Evolutionary conservation across 64 coral and sea anemone genomes (phyloP), one percentile per base, ranked within the genome.

Genomic region (Dendronephthya gigantea): DNA sequence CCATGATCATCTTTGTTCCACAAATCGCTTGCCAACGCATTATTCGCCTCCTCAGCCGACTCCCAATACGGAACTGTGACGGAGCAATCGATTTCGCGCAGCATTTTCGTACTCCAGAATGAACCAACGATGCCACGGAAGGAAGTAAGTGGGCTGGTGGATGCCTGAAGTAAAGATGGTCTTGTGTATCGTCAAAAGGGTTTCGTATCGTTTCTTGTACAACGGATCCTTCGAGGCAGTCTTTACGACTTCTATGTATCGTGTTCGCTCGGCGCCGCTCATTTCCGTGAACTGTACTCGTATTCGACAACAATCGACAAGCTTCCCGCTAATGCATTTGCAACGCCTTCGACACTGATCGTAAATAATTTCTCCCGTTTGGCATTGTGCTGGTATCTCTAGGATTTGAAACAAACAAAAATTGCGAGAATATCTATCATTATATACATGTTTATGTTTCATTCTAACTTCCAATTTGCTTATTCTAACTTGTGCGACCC

Each of bases 1-100:
- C 84, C 75, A 33, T 50, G 70, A 40, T 35, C 41, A 0, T 36
- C 83, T 6, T 23, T 39, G 17, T 83, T 79, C 84, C 89, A 90
- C 27, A 90, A 23, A 81, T 62, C 50, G 48, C 31, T 32, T 19
- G 84, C 41, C 41, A 45, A 45, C 41, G 11, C 19, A 32, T 22
- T 85, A 17, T 2, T 23, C 15, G 23, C 50, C 38, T 38, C 65
- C 81, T 48, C 38, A 35, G 39, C 85, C 90, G 82, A 92, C 34
- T 92, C 86, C 90, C 90, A 92, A 23, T 84, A 91, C 19, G 90
- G 3, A 1, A 81, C 86, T 5, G 90, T 92, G 28, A 92, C 38
- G 30, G n/a, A 16, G 58, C 90, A 92, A 22, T 92, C 86, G 19
- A 84, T 74, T 85, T 39, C 35, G 9, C 86, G 81, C 14, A 92